These are phyloP conservation scores for Psittacus erithacus DNA, from an alignment of 2,113 vertebrate genomes.

Conservation along the genomic window DNA sequence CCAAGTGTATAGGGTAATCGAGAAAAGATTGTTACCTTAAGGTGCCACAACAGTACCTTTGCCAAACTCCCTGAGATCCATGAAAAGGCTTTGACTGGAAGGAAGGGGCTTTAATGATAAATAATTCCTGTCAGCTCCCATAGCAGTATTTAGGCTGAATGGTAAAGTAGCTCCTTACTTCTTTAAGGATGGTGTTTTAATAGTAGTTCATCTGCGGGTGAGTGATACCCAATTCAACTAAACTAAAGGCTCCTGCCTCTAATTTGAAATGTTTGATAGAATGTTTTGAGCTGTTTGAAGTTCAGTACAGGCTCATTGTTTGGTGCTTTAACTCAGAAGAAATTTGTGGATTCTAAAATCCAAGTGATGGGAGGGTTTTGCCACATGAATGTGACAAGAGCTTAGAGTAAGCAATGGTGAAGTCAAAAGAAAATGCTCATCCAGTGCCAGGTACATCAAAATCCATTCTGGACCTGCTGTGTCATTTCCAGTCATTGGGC, in stretches of 20 bases:
- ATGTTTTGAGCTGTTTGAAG: background rate
- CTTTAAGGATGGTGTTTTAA: background rate
- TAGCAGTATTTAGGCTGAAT: background rate
- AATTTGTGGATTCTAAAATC: background rate
- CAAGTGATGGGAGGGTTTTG: background rate
- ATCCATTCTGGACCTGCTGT: background rate
- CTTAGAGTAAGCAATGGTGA: background rate
- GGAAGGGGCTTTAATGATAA: background rate
- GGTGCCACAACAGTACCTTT: background rate
- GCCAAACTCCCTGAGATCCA: background rate
- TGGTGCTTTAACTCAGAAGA: background rate
- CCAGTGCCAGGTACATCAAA: background rate
- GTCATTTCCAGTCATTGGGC: background rate
- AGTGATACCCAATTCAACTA: background rate
- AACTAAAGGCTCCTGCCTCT: background rate
- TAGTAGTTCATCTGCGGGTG: background rate
- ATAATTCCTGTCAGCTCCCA: background rate
- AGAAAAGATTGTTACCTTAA: background rate
- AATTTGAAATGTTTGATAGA: background rate
- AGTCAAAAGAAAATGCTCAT: background rate
- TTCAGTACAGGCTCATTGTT: background rate
- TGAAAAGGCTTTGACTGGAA: background rate
- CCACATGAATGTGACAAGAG: background rate
- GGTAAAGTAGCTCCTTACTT: background rate
- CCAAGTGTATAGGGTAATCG: background rate